Evolutionary conservation across 2,113 vertebrate genomes (phyloP), one percentile per base, ranked within the genome.

Genomic region (Oplegnathus fasciatus): DNA sequence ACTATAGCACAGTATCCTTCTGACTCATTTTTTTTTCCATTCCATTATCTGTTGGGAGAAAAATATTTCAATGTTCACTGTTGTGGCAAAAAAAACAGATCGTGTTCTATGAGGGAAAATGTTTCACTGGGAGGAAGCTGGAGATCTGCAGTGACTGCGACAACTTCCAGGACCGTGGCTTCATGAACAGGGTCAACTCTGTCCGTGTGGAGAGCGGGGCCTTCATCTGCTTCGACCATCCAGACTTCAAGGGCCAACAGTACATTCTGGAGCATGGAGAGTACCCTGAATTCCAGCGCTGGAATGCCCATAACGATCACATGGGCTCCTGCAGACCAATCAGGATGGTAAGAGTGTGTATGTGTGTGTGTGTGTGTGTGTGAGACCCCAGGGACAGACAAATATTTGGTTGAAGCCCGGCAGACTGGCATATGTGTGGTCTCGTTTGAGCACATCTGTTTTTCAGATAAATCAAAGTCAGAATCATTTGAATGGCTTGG

Each of bases 101-200:
- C 83, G 94, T 96, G 44, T 95, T 98, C 91, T 98, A 96, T 0
- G 97, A 99, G 93, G 98, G 98, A 67, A 97, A 96, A 94, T 96
- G 96, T 92, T 99, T 99, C 96, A 97, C 96, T 0, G 98, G 97
- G 77, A 91, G 95, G 79, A 96, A 97, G 90, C 95, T 98, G 96
- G 97, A 98, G 64, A 93, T 98, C 30, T 95, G 91, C 0, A 95
- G 97, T 71, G 96, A 96, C 93, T 98, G 97, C 8, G 95, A 97
- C 93, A 98, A 96, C 95, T 98, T 99, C 93, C 97, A 98, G 94
- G 97, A 97, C 86, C 92, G 95, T 20, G 97, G 97, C 17, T 98
- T 98, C 88, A 95, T 96, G 96, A 97, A 97, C 93, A 90, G 96
- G 0, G 97, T 98, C 42, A 98, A 98, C 94, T 98, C 98, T 71